A percentile compares a stretch with the other conserved stretches of the same genome.
These are phyloP conservation scores for Lasiommata megera DNA, from an alignment of 2,888 invertebrate species.

Conservation along the genomic window DNA sequence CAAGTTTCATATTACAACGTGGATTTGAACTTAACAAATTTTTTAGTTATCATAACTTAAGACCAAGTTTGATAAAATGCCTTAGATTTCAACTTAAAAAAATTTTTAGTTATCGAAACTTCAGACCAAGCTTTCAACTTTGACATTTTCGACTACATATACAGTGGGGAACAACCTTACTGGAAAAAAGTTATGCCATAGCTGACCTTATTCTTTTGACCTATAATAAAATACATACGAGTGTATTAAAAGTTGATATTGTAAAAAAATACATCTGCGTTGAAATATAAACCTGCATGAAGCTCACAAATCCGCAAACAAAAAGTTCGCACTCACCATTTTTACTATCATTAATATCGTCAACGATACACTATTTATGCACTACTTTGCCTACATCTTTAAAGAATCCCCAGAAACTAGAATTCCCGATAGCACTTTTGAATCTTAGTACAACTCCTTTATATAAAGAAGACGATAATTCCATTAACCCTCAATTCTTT, in stretches of 20 bases:
- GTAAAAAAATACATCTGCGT: not conserved
- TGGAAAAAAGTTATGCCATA: not conserved
- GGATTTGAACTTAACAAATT: no score
- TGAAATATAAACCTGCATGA: no score
- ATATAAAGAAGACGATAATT: no score
- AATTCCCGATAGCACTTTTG: not conserved
- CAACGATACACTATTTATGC: not conserved
- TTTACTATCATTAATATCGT: not conserved
- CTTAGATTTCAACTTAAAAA: not conserved
- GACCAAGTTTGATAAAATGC: not conserved
- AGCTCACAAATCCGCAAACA: not conserved
- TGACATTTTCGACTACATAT: slow-evolving; percentile 6
- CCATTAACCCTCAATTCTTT: not conserved
- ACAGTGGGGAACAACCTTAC: not conserved
- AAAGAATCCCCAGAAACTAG: not conserved
- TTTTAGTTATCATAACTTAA: no score
- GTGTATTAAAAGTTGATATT: not conserved
- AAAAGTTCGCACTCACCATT: no score
- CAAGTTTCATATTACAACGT: no score
- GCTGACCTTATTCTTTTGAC: not conserved
- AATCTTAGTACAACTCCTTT: no score
- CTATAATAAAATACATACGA: not conserved
- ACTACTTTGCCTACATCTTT: not conserved
- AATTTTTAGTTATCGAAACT: no score
- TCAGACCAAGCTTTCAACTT: slow-evolving; percentile 1